These are phyloP conservation scores for Cottus gobio DNA, from an alignment of 2,113 vertebrate species.

Conservation along the genomic window DNA sequence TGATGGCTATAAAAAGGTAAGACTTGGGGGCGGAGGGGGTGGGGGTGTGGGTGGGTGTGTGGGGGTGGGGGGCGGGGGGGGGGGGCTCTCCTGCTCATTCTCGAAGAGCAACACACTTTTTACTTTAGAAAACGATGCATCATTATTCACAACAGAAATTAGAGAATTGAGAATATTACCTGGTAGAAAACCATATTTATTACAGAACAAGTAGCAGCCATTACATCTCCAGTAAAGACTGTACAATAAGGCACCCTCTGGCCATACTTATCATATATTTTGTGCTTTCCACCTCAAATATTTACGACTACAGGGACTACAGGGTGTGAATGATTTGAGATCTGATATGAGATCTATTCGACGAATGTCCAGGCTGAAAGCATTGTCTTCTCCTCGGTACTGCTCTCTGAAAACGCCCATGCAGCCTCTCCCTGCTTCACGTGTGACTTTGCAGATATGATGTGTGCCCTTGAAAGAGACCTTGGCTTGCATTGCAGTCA, in stretches of 20 bases:
- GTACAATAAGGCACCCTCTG: neutral
- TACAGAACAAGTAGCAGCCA: neutral
- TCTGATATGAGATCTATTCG: neutral
- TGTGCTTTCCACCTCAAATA: constrained; percentile 10
- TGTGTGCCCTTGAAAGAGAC: constrained; percentile 80
- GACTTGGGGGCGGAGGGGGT: neutral
- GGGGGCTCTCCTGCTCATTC: constrained; percentile 9
- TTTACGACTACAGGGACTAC: constrained; percentile 7
- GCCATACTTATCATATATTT: neutral
- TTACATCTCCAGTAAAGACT: neutral
- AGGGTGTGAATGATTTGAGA: neutral
- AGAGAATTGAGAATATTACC: neutral
- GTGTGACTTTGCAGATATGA: constrained; percentile 84
- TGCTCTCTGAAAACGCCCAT: constrained; percentile 42
- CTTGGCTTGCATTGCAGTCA: constrained; percentile 77
- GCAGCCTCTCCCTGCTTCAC: constrained; percentile 56
- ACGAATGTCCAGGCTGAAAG: neutral
- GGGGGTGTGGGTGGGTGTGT: no score
- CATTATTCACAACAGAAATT: constrained; percentile 3
- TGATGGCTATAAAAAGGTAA: constrained; percentile 73
- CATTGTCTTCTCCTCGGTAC: neutral
- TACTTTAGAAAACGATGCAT: neutral
- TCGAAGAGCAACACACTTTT: constrained; percentile 13
- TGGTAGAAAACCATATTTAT: neutral
- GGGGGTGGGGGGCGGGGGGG: no score